Evolutionary conservation across 2,113 vertebrate species (phyloP).

Genomic region (Grantiella picta): DNA sequence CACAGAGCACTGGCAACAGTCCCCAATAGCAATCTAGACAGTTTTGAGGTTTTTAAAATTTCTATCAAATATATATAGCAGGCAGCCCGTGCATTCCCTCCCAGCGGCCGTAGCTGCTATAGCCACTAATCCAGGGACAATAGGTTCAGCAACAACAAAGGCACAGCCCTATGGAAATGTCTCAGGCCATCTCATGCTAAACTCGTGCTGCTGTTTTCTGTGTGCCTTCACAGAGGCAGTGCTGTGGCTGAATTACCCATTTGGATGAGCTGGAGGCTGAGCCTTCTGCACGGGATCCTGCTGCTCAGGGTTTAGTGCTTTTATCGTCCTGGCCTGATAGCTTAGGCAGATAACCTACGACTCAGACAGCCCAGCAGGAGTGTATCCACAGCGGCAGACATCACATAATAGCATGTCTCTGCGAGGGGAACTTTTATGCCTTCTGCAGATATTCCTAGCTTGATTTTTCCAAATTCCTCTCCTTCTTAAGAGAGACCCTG

Average conservation of each 20-base stretch:
- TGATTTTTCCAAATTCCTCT: neutral
- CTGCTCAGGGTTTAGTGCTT: accelerated
- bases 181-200: neutral
- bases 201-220: accelerated
- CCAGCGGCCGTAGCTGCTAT: accelerated
- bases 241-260: neutral
- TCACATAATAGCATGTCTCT: neutral
- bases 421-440: neutral
- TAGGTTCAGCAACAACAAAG: neutral
- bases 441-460: neutral
- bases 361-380: neutral
- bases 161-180: accelerated
- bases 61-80: neutral
- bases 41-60: neutral
- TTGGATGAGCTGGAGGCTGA: neutral
- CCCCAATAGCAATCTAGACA: neutral
- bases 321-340: accelerated
- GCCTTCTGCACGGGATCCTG: neutral
- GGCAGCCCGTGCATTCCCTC: neutral
- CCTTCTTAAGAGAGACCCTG: neutral
- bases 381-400: neutral
- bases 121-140: neutral
- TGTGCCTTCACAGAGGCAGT: accelerated
- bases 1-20: accelerated
- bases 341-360: neutral